These are phyloP conservation scores for Chloroclystis v-ata DNA, from an alignment of 2,888 invertebrate genomes.

Conservation along the genomic window DNA sequence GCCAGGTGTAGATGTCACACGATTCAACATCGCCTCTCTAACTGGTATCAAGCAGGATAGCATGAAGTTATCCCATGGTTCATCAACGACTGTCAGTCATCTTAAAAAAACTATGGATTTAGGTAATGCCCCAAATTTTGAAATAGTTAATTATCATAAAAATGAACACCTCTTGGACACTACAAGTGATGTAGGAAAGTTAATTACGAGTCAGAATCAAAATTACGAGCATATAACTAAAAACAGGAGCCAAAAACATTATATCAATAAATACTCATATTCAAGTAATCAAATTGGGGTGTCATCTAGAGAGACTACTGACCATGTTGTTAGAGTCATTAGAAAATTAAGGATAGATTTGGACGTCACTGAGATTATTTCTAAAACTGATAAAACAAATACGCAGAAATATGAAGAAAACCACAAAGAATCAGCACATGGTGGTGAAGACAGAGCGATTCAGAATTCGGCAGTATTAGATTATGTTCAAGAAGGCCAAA, in stretches of 20 bases:
- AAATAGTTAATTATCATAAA: neutral
- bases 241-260: conserved; percentile 12
- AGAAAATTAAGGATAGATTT: conserved; percentile 55
- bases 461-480: no score
- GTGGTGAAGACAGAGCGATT: no score
- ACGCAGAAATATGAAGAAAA: no score
- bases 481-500: no score
- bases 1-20: no score
- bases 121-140: neutral
- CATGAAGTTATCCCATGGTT: neutral
- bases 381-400: conserved; percentile 5
- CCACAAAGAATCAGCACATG: neutral
- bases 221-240: neutral
- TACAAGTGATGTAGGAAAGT: neutral
- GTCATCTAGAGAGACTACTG: conserved; percentile 36
- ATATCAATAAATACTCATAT: conserved; percentile 43
- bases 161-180: neutral
- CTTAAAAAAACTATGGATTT: neutral
- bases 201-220: no score
- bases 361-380: conserved; percentile 50
- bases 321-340: conserved; percentile 43
- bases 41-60: neutral
- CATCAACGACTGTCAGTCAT: neutral
- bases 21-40: no score
- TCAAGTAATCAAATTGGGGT: conserved; percentile 46